A percentile compares a stretch with the other conserved stretches of the same genome.
These are phyloP conservation scores for Hypomecis atomaria DNA, from an alignment of 2,888 invertebrate species.

Conservation along the genomic window DNA sequence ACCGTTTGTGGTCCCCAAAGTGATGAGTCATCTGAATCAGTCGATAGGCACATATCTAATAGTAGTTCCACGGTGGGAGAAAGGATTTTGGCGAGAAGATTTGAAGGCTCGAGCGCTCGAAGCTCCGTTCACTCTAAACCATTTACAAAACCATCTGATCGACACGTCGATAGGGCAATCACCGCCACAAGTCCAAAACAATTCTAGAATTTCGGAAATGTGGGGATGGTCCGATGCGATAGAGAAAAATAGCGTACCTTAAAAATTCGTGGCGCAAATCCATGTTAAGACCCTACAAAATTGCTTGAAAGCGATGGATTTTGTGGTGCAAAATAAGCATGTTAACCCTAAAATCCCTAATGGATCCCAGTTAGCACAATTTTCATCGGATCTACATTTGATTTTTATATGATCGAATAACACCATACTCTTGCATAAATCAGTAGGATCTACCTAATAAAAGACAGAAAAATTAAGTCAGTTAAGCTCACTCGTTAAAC, in stretches of 20 bases:
- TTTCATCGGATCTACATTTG: conserved; percentile 1
- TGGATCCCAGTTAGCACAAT: conserved; percentile 2
- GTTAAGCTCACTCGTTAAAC: not conserved
- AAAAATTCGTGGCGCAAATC: not conserved
- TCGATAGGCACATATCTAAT: not conserved
- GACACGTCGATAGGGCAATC: not conserved
- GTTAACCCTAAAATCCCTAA: not conserved
- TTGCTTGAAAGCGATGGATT: conserved; percentile 3
- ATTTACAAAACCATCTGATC: not conserved
- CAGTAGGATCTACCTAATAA: conserved; percentile 2
- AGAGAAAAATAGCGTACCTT: not conserved
- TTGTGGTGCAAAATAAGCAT: not conserved
- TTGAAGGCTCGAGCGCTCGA: not conserved
- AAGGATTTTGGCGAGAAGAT: conserved; percentile 3
- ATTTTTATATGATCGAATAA: not conserved
- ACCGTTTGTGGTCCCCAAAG: conserved; percentile 1
- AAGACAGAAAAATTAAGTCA: not conserved
- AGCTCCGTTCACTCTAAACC: conserved; percentile 1
- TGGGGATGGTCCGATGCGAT: not conserved
- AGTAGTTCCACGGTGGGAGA: not conserved
- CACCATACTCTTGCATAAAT: conserved; percentile 2
- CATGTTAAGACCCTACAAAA: not conserved
- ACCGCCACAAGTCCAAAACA: not conserved
- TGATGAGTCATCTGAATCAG: not conserved
- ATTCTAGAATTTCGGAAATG: conserved; percentile 1